Percentiles rank a stretch among this genome's conserved stretches.
Evolutionary conservation across 2,888 invertebrate species (phyloP).

Genomic region (Chromoteleia sp.): DNA sequence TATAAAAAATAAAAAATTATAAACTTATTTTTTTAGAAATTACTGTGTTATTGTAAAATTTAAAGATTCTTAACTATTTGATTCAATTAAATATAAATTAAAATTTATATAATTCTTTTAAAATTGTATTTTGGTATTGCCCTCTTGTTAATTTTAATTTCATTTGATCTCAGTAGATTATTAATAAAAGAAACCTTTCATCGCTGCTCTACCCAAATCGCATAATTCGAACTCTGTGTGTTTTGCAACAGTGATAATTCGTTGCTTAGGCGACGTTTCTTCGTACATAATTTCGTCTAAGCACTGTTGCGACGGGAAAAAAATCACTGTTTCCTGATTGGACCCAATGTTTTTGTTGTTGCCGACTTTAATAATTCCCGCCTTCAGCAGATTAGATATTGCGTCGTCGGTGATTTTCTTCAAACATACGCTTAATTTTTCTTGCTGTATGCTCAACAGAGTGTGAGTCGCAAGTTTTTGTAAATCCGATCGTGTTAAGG

Average conservation of each 20-base stretch:
- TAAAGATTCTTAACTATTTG: no score
- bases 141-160: conserved; percentile 40
- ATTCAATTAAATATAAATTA: no score
- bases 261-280: conserved; percentile 6
- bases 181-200: conserved; percentile 87
- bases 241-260: conserved; percentile 77
- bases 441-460: conserved; percentile 88
- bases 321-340: conserved; percentile 77
- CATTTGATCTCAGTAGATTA: no score
- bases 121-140: no score
- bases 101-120: no score
- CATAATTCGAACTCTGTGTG: conserved; percentile 87
- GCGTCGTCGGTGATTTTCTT: conserved; percentile 84
- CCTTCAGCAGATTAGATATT: conserved; percentile 84
- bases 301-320: conserved; percentile 76
- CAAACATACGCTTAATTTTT: conserved; percentile 83
- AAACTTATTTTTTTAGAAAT: no score
- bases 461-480: conserved; percentile 87
- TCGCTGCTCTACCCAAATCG: conserved; percentile 91
- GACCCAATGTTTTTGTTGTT: conserved; percentile 71
- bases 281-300: conserved; percentile 1
- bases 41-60: no score
- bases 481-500: conserved; percentile 86
- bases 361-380: conserved; percentile 83
- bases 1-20: no score